Evolutionary conservation across 30 jellyfish, hydroid and myxozoan genomes (phyloP).

Genomic region (Aurelia coerulea): DNA sequence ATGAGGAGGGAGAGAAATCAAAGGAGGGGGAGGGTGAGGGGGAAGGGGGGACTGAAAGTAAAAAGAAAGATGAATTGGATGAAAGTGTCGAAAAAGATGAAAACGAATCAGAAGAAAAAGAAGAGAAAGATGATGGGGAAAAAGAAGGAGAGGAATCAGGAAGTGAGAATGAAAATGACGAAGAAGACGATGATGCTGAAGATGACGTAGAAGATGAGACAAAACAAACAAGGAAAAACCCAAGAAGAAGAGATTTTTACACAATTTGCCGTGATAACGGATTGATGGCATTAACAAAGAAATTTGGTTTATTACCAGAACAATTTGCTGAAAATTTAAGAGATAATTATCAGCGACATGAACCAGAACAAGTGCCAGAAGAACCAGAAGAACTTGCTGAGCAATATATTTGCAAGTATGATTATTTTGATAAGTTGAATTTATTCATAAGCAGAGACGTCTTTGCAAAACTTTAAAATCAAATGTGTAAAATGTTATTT

Average conservation of each 20-base stretch:
- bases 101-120: constrained; percentile 1
- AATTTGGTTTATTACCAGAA: constrained; percentile 88
- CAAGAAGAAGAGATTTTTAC: constrained; percentile 87
- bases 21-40: background rate
- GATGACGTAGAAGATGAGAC: constrained; percentile 57
- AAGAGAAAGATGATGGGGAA: constrained; percentile 21
- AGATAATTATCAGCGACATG: constrained; percentile 97
- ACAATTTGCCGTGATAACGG: constrained; percentile 93
- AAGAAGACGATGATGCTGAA: constrained; percentile 51
- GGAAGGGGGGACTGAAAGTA: constrained; percentile 11
- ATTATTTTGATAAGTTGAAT: background rate
- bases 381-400: constrained; percentile 96
- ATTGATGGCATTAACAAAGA: constrained; percentile 65
- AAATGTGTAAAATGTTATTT: no score
- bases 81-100: constrained; percentile 20
- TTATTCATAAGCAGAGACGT: no score
- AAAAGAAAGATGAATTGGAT: constrained; percentile 35
- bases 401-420: constrained; percentile 90
- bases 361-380: constrained; percentile 88
- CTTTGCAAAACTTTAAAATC: no score
- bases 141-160: constrained; percentile 58
- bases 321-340: constrained; percentile 97
- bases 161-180: constrained; percentile 57
- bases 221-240: constrained; percentile 68
- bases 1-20: no score